phyloP scores from a whole-genome alignment of 2,113 vertebrate species.

The Chinchilla lanigera region DNA sequence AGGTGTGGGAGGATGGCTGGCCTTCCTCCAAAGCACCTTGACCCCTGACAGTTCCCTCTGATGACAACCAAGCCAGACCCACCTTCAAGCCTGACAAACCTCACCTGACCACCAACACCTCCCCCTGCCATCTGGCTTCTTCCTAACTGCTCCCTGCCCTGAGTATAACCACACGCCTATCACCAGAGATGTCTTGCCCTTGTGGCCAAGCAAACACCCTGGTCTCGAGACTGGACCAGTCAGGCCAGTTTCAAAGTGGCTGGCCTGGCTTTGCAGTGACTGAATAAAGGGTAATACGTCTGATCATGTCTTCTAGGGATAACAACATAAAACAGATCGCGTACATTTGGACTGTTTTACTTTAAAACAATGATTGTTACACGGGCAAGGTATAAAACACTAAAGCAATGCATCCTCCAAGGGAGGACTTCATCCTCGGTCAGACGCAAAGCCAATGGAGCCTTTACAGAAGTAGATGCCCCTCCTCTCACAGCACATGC shows the following conservation, averaged over 20 bases:
- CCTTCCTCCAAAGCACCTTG: too few relatives aligned
- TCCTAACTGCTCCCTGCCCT: background rate
- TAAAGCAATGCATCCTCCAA: background rate
- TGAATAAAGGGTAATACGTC: background rate
- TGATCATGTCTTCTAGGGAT: background rate
- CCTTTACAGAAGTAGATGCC: background rate
- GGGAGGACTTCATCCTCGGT: background rate
- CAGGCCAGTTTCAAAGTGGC: background rate
- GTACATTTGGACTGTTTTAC: background rate
- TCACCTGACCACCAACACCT: background rate
- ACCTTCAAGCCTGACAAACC: background rate
- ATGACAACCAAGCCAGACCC: background rate
- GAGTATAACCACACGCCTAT: background rate
- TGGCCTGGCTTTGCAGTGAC: background rate
- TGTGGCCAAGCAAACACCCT: background rate
- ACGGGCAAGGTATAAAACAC: background rate
- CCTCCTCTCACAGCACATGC: background rate
- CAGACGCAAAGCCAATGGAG: background rate
- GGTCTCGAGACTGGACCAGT: background rate
- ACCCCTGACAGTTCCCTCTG: fast-evolving
- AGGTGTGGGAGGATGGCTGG: background rate
- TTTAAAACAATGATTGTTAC: background rate
- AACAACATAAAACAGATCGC: background rate
- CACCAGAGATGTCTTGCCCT: background rate
- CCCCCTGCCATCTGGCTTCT: background rate